phyloP scores from a whole-genome alignment of 2,113 vertebrate genomes.

The Telmatochromis sp. region DNA sequence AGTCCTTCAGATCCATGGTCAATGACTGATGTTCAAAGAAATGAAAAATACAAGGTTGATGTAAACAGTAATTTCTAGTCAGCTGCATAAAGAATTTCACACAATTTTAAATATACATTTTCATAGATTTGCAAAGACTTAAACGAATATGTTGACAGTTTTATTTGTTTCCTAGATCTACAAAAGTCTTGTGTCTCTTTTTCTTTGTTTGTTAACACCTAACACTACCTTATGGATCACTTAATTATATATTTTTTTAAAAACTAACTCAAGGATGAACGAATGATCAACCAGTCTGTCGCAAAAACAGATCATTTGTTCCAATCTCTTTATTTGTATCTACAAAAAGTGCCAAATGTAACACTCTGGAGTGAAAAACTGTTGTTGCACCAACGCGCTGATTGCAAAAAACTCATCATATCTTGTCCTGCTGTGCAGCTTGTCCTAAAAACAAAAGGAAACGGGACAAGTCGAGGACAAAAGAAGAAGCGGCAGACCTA shows the following conservation, averaged over 20 bases:
- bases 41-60: background rate
- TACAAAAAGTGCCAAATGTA: background rate
- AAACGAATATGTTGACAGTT: background rate
- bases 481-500: fast-evolving
- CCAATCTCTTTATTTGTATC: background rate
- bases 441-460: background rate
- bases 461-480: background rate
- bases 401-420: background rate
- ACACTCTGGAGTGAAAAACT: background rate
- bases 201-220: background rate
- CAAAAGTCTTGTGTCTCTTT: background rate
- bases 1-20: background rate
- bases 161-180: background rate
- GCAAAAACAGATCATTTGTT: background rate
- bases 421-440: background rate
- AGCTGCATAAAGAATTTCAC: background rate
- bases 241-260: background rate
- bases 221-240: background rate
- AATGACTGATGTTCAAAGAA: background rate
- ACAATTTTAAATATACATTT: background rate
- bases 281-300: background rate
- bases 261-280: background rate
- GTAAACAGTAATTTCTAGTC: background rate
- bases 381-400: fast-evolving
- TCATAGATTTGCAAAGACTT: background rate